A percentile compares a stretch with the other conserved stretches of the same genome.
These are phyloP conservation scores for Gymnoscopelus braueri DNA, from an alignment of 2,797 vertebrate genomes.

Conservation along the genomic window DNA sequence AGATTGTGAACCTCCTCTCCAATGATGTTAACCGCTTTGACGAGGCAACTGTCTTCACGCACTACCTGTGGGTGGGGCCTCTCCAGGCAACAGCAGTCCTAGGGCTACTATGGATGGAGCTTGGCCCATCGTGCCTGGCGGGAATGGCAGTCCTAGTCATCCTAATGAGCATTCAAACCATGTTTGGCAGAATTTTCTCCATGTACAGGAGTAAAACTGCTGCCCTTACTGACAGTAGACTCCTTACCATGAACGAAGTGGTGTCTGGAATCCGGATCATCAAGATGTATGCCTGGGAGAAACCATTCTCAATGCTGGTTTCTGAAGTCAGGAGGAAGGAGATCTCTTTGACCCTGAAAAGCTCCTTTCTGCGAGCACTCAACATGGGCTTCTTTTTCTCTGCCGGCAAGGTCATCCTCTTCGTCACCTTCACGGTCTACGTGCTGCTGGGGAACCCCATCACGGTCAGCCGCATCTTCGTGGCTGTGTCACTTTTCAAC, in stretches of 20 bases:
- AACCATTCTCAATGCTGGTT: conserved; percentile 84
- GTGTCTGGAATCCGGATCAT: conserved; percentile 90
- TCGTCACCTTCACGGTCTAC: conserved; percentile 85
- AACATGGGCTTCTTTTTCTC: conserved; percentile 89
- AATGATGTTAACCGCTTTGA: conserved; percentile 95
- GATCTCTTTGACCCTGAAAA: conserved; percentile 85
- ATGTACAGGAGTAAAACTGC: conserved; percentile 83
- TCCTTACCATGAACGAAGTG: conserved; percentile 91
- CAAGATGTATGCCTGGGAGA: conserved; percentile 93
- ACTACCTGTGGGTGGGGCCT: conserved; percentile 88
- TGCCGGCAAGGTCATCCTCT: conserved; percentile 87
- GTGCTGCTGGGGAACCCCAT: conserved; percentile 84
- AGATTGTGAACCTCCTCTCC: conserved; percentile 94
- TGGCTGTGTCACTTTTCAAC: conserved; percentile 82
- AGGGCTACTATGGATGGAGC: conserved; percentile 85
- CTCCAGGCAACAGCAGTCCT: conserved; percentile 84
- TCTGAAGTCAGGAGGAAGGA: conserved; percentile 85
- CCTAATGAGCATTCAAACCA: conserved; percentile 85
- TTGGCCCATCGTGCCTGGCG: conserved; percentile 87
- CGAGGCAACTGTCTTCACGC: conserved; percentile 82
- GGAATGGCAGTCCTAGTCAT: conserved; percentile 86
- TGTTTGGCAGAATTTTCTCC: conserved; percentile 86
- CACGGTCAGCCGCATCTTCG: conserved; percentile 85
- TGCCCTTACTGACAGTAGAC: conserved; percentile 83
- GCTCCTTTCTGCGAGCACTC: conserved; percentile 88